Evolutionary conservation across 2,113 vertebrate genomes (phyloP).

Genomic region (Mastomys natalensis): DNA sequence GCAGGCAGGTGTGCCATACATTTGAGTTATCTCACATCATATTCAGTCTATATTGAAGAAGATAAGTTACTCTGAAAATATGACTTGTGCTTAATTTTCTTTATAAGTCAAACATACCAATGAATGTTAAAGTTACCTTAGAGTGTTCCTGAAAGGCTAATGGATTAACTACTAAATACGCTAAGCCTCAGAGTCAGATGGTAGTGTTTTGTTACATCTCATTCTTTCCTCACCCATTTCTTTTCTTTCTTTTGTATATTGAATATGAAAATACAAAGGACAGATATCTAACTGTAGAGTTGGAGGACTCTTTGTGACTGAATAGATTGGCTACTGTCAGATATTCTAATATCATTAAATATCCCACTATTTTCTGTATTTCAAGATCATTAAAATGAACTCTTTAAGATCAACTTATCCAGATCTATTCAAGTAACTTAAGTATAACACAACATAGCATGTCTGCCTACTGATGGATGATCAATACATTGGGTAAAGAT

Average conservation of each 20-base stretch:
- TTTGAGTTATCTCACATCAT: background rate
- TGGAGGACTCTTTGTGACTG: background rate
- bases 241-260: background rate
- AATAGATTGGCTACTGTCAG: background rate
- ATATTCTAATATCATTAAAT: background rate
- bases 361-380: background rate
- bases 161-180: background rate
- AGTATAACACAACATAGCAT: background rate
- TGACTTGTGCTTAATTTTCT: conserved; percentile 14
- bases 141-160: background rate
- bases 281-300: background rate
- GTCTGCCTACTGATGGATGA: background rate
- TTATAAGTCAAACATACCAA: background rate
- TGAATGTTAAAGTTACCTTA: background rate
- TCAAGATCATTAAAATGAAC: background rate
- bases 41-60: background rate
- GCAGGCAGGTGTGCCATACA: background rate
- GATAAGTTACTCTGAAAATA: background rate
- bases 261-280: background rate
- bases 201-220: background rate
- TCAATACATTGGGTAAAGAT: background rate
- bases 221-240: background rate
- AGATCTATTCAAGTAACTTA: conserved; percentile 35
- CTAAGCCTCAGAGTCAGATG: background rate
- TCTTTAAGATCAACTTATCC: background rate